Base-by-base conservation (phyloP, 2,888 invertebrate genomes). In the Latrodectus hesperus region DNA sequence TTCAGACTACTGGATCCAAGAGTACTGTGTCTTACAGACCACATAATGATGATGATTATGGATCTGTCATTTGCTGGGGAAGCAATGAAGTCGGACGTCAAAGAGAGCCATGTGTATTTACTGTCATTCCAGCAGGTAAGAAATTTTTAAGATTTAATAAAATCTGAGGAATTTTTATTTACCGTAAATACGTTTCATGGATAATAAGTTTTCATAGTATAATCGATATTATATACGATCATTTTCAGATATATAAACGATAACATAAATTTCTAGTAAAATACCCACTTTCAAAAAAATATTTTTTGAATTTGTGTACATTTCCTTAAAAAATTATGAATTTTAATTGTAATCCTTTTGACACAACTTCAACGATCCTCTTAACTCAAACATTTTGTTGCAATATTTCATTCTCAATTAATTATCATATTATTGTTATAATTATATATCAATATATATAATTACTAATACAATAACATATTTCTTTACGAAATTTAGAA, bases 1-100 rank as follows among this genome's bases (percentile, higher is more conserved):
- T 89, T 55, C 68, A 77, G 22, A 79, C 83, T 1, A 94, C 90
- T 93, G 96, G 96, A 12, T 96, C 96, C 74, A 95, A 95, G 80
- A 97, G 96, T 73, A 89, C 87, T 8, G 90, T 90, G 26, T 84
- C 89, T 12, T 91, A 90, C 74, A 86, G 88, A n/a, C 91, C 91
- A 1, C 83, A 88, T 22, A 89, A 88, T 3, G 91, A 91, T 82
- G 90, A 90, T 72, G 90, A 91, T 81, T 91, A 91, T 78, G 91
- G 91, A 4, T 89, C 90, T 12, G 72, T 91, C 4, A 85, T 89
- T 38, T 91, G 91, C 76, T 91, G 90, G 90, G 91, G 90, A 0
- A 90, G 88, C 70, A 91, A 91, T 74, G 89, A 88, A 12, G 90
- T 91, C 10, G 91, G 91, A 0, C 68, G 89, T 12, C 91, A 91